phyloP scores from a whole-genome alignment of 2,113 vertebrate genomes.

The Gallinago paraguaiae region DNA sequence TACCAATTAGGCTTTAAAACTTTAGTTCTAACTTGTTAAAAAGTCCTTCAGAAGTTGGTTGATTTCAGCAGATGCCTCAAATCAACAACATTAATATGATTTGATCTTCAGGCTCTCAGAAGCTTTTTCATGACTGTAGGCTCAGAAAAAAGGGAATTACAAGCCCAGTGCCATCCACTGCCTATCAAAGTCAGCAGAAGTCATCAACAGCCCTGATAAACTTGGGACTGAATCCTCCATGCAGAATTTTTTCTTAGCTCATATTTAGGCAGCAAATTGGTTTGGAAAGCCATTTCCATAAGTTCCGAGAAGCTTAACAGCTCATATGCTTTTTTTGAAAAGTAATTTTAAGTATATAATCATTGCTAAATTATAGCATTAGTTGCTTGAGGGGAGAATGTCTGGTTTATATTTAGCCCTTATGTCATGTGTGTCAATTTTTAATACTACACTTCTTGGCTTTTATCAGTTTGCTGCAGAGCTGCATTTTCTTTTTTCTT shows the following conservation, averaged over 20 bases:
- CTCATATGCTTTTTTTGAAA: not conserved
- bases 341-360: not conserved
- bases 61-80: not conserved
- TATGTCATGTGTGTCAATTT: not conserved
- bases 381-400: not conserved
- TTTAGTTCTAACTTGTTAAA: not conserved
- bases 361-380: not conserved
- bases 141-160: not conserved
- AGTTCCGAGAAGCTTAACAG: not conserved
- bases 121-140: not conserved
- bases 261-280: not conserved
- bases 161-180: not conserved
- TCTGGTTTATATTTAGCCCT: constrained; percentile 11
- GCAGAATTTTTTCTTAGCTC: not conserved
- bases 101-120: not conserved
- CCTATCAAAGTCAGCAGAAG: not conserved
- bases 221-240: not conserved
- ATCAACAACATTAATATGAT: not conserved
- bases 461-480: not conserved
- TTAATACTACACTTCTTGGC: not conserved
- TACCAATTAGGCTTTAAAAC: not conserved
- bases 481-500: not conserved
- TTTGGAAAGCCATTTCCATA: not conserved
- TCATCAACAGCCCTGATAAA: fast-evolving
- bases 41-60: not conserved